phyloP scores from a whole-genome alignment of 2,113 vertebrate species.

The Neogale vison region DNA sequence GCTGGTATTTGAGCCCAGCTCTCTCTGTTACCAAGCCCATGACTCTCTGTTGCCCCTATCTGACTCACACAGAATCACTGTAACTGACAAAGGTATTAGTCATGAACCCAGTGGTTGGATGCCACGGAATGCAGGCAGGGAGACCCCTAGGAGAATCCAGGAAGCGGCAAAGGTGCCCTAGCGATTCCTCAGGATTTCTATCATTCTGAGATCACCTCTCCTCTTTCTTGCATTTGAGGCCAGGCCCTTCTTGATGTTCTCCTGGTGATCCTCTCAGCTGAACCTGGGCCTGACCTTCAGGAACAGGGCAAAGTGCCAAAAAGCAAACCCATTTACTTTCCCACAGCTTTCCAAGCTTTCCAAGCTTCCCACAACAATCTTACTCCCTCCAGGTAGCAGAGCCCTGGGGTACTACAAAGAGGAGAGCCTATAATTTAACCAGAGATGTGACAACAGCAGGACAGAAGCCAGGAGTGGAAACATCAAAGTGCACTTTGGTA shows the following conservation, averaged over 20 bases:
- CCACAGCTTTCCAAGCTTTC: not conserved
- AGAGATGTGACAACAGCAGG: not conserved
- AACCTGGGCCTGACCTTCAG: not conserved
- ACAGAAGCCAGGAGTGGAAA: not conserved
- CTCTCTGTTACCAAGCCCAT: not conserved
- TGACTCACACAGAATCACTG: not conserved
- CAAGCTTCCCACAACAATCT: not conserved
- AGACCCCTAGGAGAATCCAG: not conserved
- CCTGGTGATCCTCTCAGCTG: not conserved
- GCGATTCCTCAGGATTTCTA: not conserved
- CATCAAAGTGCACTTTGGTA: not conserved
- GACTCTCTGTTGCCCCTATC: not conserved
- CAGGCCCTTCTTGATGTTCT: not conserved
- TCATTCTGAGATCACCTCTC: not conserved
- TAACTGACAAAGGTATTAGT: not conserved
- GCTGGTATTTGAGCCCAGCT: not conserved
- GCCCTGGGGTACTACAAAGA: not conserved
- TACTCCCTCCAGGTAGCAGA: not conserved
- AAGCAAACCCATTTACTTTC: not conserved
- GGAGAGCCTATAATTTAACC: not conserved
- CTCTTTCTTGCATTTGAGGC: not conserved
- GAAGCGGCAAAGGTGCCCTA: not conserved
- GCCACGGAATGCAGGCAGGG: not conserved
- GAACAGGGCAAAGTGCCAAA: not conserved
- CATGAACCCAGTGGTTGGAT: not conserved